A percentile compares a stretch with the other conserved stretches of the same genome.
phyloP scores from a whole-genome alignment of 2,113 vertebrate genomes.

The Cisticola juncidis region DNA sequence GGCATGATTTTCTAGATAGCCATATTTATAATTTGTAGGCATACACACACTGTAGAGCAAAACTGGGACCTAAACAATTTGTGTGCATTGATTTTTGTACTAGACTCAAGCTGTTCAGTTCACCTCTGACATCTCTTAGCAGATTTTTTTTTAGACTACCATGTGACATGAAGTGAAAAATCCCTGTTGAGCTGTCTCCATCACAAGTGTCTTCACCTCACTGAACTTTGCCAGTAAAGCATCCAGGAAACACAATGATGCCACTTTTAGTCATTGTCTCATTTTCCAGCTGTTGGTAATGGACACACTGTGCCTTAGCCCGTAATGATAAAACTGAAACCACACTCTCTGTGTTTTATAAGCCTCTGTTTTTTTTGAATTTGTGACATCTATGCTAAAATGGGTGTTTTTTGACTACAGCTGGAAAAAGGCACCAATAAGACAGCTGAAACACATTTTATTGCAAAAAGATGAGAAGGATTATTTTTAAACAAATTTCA shows the following conservation, averaged over 20 bases:
- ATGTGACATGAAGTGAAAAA: neutral
- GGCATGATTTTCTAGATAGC: neutral
- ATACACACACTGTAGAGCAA: neutral
- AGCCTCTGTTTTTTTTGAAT: neutral
- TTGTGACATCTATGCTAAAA: neutral
- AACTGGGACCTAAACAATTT: neutral
- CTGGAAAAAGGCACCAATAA: neutral
- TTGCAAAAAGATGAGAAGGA: neutral
- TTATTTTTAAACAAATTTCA: neutral
- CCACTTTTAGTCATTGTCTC: neutral
- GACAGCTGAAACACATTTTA: neutral
- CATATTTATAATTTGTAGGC: neutral
- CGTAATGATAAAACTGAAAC: neutral
- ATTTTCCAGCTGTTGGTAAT: neutral
- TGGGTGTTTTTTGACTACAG: neutral
- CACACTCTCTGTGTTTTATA: neutral
- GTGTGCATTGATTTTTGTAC: neutral
- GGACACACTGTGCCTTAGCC: neutral
- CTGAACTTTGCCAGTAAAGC: conserved; percentile 12
- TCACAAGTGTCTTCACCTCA: neutral
- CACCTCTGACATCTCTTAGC: neutral
- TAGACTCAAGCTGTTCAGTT: neutral
- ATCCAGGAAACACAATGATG: conserved; percentile 16
- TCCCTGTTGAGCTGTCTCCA: neutral
- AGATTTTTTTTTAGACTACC: neutral